Base-by-base conservation (phyloP, 1,140 invertebrate genomes). In the Drosophila pallidifrons region DNA sequence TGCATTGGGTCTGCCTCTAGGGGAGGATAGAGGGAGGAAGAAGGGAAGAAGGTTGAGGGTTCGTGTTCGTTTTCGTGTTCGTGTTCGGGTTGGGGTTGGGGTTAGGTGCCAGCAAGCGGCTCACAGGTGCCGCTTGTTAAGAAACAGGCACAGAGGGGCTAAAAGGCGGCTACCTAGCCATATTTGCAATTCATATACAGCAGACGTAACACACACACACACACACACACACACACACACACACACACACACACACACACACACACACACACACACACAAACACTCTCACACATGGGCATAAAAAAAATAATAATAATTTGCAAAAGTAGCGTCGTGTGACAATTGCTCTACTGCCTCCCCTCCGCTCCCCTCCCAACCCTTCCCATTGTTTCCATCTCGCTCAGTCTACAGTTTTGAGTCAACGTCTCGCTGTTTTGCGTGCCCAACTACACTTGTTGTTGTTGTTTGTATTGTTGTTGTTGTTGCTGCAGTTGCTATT, bases 251-350 rank as follows among this genome's bases (percentile, higher is more conserved):
- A 15, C 20, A 15, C 47, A 30, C 51, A 68, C 70, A 65, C 52
- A 58, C n/a, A 74, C 64, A 77, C 65, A 75, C 64, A 57, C 68
- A 65, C 28, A 52, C 43, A 55, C 66, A 46, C 28, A 46, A 35
- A 59, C 46, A 15, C 20, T 20, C 47, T 35, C 51, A 68, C 70
- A 65, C 52, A 58, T 10, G 73, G 51, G 49, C 35, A 80, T 68
- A 72, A 64, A 64, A 75, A 81, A 79, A 82, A 73, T 82, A 87
- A 85, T 72, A 77, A 80, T 88, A 89, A 88, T 88, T 88, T 88
- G 85, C 80, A 89, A 88, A 88, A 88, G 85, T 88, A 88, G 85
- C 85, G 85, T 88, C 86, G 85, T 88, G 85, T 88, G 85, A 88
- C 85, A 88, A 88, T 88, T 88, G 85, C 78, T 79, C 69, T 71